Evolutionary conservation across 2,888 invertebrate genomes (phyloP).

Genomic region (Phania funesta): DNA sequence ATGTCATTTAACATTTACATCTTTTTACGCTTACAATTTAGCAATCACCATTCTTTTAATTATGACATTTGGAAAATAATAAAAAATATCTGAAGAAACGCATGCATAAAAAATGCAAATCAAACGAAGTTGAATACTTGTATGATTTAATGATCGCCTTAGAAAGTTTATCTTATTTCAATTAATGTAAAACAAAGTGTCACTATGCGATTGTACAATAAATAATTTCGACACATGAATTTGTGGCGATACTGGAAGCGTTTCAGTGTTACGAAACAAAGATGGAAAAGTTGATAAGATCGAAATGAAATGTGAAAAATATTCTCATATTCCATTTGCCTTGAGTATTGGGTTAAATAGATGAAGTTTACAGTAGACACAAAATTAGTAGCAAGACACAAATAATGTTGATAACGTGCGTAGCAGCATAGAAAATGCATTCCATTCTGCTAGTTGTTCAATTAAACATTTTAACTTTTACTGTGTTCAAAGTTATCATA

Average conservation of each 20-base stretch:
- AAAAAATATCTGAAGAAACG: not conserved
- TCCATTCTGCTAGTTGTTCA: too few relatives aligned
- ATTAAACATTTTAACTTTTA: too few relatives aligned
- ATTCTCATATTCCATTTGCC: too few relatives aligned
- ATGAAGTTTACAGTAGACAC: too few relatives aligned
- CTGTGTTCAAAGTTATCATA: too few relatives aligned
- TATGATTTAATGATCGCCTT: constrained; percentile 1
- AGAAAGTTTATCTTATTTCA: constrained; percentile 17
- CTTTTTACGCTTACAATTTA: constrained; percentile 23
- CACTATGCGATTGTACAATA: not conserved
- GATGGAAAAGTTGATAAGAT: too few relatives aligned
- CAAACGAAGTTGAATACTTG: constrained; percentile 9
- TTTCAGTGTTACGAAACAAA: too few relatives aligned
- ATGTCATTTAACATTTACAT: constrained; percentile 42
- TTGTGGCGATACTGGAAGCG: not conserved
- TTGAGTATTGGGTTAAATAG: too few relatives aligned
- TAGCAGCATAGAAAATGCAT: too few relatives aligned
- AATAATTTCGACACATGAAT: constrained; percentile 42
- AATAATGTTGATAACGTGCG: too few relatives aligned
- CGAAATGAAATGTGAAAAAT: too few relatives aligned
- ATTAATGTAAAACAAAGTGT: constrained; percentile 2
- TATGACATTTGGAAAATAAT: constrained; percentile 27
- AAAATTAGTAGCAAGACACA: too few relatives aligned
- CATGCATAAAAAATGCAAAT: not conserved
- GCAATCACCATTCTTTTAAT: constrained; percentile 32